Evolutionary conservation across 2,797 vertebrate species (phyloP).

Genomic region (Gallinago solitaria): DNA sequence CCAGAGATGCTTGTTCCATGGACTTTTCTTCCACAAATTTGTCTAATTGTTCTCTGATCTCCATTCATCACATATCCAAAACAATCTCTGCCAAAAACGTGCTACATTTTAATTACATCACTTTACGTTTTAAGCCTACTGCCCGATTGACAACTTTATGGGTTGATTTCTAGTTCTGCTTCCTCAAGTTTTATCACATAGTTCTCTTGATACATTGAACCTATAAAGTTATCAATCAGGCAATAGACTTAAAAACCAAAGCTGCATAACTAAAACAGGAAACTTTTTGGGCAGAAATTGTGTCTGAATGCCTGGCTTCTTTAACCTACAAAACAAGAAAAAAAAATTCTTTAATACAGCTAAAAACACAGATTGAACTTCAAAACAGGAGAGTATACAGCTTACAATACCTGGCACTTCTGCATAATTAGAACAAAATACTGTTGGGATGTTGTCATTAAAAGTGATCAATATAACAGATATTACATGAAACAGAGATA

Average conservation of each 20-base stretch:
- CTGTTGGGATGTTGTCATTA: neutral
- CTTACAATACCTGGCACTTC: neutral
- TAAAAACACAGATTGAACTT: neutral
- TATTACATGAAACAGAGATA: neutral
- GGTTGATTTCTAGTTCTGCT: neutral
- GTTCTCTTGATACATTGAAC: neutral
- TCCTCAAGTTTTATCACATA: neutral
- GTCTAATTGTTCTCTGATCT: neutral
- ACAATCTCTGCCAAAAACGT: neutral
- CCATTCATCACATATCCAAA: neutral
- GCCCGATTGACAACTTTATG: neutral
- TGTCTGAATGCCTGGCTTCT: neutral
- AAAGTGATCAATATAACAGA: neutral
- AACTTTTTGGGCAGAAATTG: neutral
- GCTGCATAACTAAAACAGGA: neutral
- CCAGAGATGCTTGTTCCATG: neutral
- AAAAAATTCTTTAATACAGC: neutral
- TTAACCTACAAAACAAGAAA: neutral
- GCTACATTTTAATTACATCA: fast-evolving
- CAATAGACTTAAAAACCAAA: neutral
- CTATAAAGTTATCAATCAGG: neutral
- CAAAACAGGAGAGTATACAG: neutral
- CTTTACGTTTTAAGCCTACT: neutral
- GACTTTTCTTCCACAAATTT: neutral
- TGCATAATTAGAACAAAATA: neutral